These are phyloP conservation scores for Denticeps clupeoides DNA, from an alignment of 2,797 vertebrate genomes.

Conservation along the genomic window DNA sequence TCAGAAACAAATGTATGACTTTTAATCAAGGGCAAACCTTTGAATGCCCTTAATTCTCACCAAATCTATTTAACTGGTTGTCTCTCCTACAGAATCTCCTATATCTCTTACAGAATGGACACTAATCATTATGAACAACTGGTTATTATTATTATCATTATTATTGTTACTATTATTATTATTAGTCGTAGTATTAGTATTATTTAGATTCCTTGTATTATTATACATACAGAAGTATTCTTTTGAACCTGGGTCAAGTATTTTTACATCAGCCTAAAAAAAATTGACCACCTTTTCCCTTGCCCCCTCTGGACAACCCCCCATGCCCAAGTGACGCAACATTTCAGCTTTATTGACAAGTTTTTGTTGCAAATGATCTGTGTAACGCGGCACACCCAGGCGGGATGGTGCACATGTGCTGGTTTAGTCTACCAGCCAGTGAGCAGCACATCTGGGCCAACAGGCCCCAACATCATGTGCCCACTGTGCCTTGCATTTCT, in stretches of 20 bases:
- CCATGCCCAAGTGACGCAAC: conserved; percentile 26
- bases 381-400: conserved; percentile 28
- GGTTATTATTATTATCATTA: too few relatives aligned
- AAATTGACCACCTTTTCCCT: conserved; percentile 6
- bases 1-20: too few relatives aligned
- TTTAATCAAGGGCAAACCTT: too few relatives aligned
- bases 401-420: conserved; percentile 53
- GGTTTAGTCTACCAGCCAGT: conserved; percentile 44
- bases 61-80: too few relatives aligned
- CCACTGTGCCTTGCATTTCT: too few relatives aligned
- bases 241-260: background rate
- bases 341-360: conserved; percentile 45
- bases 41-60: too few relatives aligned
- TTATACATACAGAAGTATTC: background rate
- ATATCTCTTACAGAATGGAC: too few relatives aligned
- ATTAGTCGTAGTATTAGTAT: too few relatives aligned
- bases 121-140: too few relatives aligned
- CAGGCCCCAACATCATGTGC: conserved; percentile 8
- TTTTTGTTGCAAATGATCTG: conserved; percentile 45
- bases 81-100: too few relatives aligned
- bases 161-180: too few relatives aligned
- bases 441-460: conserved; percentile 46
- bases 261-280: conserved; percentile 6
- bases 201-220: too few relatives aligned
- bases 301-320: background rate